phyloP scores from a whole-genome alignment of 2,888 invertebrate genomes.

The Sclerodermus sp. region DNA sequence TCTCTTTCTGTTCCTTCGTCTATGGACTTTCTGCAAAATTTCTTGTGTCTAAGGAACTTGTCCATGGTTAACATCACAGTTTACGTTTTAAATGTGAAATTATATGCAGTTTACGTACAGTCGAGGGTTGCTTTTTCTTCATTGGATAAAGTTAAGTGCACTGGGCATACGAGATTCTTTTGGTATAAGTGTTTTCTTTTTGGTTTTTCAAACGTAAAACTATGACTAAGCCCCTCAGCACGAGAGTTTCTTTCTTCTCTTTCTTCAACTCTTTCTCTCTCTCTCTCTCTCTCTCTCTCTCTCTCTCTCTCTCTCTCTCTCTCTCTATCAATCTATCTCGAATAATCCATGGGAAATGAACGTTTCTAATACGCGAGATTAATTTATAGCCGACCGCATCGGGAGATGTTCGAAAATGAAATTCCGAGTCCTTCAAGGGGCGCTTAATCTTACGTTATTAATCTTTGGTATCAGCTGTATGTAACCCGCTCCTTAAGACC shows the following conservation, averaged over 20 bases:
- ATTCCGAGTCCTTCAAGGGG: slow-evolving; percentile 26
- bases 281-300: too few species aligned
- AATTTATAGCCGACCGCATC: too few species aligned
- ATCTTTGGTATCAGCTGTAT: slow-evolving; percentile 57
- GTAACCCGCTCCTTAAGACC: slow-evolving; percentile 28
- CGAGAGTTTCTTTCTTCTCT: neutral
- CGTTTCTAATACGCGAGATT: too few species aligned
- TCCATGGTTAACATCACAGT: slow-evolving; percentile 9
- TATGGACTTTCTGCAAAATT: neutral
- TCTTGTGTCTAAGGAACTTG: slow-evolving; percentile 11
- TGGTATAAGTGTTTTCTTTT: slow-evolving; percentile 25
- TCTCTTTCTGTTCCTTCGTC: too few species aligned
- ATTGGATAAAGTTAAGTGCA: slow-evolving; percentile 19
- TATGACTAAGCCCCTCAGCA: slow-evolving; percentile 33
- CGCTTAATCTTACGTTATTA: slow-evolving; percentile 43
- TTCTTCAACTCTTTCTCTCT: slow-evolving; percentile 5
- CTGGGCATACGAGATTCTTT: slow-evolving; percentile 25
- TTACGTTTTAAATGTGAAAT: slow-evolving; percentile 1
- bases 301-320: neutral
- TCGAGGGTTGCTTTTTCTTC: neutral
- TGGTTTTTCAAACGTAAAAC: slow-evolving; percentile 41
- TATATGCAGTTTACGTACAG: too few species aligned
- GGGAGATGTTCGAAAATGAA: neutral
- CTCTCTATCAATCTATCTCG: neutral
- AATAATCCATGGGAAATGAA: too few species aligned